phyloP scores from a whole-genome alignment of 2,797 vertebrate species.

The Numenius phaeopus region DNA sequence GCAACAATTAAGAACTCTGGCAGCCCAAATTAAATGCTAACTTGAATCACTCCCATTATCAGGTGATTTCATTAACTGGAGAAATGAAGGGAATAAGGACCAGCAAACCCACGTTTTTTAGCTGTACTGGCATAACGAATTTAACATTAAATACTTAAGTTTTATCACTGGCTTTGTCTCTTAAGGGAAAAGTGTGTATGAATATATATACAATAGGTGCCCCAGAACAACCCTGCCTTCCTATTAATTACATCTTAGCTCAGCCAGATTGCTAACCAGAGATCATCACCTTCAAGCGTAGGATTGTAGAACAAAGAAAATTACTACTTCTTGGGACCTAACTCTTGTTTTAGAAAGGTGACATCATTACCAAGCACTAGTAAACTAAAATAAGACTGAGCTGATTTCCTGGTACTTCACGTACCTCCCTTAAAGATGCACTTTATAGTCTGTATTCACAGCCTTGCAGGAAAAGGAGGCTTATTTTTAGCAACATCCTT shows the following conservation, averaged over 20 bases:
- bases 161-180: not conserved
- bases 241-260: not conserved
- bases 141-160: not conserved
- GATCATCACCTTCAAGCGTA: not conserved
- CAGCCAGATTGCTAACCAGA: not conserved
- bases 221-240: not conserved
- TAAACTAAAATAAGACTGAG: not conserved
- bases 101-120: not conserved
- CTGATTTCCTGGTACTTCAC: conserved; percentile 65
- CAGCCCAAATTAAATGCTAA: not conserved
- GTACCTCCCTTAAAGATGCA: conserved; percentile 38
- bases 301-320: not conserved
- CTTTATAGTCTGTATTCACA: conserved; percentile 60
- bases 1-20: not conserved
- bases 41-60: not conserved
- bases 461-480: conserved; percentile 57
- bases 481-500: conserved; percentile 79
- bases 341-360: not conserved
- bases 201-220: not conserved
- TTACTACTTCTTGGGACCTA: not conserved
- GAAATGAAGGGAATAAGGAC: not conserved
- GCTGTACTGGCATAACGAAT: not conserved
- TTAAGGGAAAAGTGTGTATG: not conserved
- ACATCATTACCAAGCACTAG: not conserved
- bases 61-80: not conserved